A percentile compares a stretch with the other conserved stretches of the same genome.
Evolutionary conservation across 2,113 vertebrate genomes (phyloP).

Genomic region (Stomatorhinus ivindoensis): DNA sequence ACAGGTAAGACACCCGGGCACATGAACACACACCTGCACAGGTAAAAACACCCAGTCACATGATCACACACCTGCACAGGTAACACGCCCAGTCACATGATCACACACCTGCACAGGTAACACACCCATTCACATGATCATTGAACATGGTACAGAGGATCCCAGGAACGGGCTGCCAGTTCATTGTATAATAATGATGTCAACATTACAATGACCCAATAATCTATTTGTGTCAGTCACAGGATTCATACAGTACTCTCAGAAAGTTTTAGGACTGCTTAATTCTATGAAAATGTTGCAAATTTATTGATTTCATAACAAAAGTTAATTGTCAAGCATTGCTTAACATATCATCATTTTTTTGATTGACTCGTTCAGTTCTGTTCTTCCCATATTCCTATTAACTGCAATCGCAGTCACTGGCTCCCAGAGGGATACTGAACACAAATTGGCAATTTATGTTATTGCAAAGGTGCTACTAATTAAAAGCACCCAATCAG

Average conservation of each 20-base stretch:
- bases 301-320: neutral
- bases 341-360: neutral
- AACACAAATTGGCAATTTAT: neutral
- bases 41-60: neutral
- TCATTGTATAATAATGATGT: neutral
- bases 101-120: slow-evolving; percentile 26
- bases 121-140: neutral
- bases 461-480: neutral
- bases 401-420: neutral
- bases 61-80: neutral
- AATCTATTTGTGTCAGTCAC: neutral
- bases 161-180: neutral
- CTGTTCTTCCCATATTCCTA: neutral
- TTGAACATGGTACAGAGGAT: neutral
- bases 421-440: neutral
- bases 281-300: neutral
- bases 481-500: neutral
- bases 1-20: slow-evolving; percentile 55
- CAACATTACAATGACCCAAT: neutral
- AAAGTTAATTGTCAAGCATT: neutral
- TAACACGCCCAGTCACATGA: slow-evolving; percentile 48
- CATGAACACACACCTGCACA: neutral
- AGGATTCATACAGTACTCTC: neutral
- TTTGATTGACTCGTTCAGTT: neutral
- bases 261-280: neutral